A percentile compares a stretch with the other conserved stretches of the same genome.
Evolutionary conservation across 2,113 vertebrate genomes (phyloP).

Genomic region (Poecilia latipinna): DNA sequence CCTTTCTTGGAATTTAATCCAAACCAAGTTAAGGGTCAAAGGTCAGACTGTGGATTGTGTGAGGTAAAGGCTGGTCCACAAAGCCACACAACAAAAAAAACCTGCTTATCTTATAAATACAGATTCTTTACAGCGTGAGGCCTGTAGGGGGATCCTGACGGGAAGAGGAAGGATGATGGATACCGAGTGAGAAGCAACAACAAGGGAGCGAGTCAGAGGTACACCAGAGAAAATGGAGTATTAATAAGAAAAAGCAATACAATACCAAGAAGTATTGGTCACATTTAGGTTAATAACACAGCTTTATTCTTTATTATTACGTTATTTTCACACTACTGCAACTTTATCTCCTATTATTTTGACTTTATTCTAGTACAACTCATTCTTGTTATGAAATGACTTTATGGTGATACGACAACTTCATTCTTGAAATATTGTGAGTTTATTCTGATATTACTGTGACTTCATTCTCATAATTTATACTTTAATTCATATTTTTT

Average conservation of each 20-base stretch:
- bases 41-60: constrained; percentile 19
- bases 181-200: not conserved
- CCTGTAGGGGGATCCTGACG: constrained; percentile 16
- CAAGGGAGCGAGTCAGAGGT: not conserved
- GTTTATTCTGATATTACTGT: too few species aligned
- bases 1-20: constrained; percentile 13
- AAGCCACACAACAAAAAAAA: constrained; percentile 22
- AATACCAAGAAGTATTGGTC: not conserved
- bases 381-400: too few species aligned
- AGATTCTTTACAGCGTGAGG: constrained; percentile 23
- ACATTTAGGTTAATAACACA: too few species aligned
- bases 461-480: too few species aligned
- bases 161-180: constrained; percentile 22
- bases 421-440: too few species aligned
- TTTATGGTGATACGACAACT: too few species aligned
- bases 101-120: constrained; percentile 55
- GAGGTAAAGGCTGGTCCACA: constrained; percentile 7
- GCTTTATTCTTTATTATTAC: too few species aligned
- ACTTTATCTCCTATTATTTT: too few species aligned
- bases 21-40: constrained; percentile 34
- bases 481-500: too few species aligned
- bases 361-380: too few species aligned
- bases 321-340: too few species aligned
- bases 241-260: not conserved
- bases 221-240: not conserved